Evolutionary conservation across 1,140 invertebrate species (phyloP).

Genomic region (Diorhabda carinulata): DNA sequence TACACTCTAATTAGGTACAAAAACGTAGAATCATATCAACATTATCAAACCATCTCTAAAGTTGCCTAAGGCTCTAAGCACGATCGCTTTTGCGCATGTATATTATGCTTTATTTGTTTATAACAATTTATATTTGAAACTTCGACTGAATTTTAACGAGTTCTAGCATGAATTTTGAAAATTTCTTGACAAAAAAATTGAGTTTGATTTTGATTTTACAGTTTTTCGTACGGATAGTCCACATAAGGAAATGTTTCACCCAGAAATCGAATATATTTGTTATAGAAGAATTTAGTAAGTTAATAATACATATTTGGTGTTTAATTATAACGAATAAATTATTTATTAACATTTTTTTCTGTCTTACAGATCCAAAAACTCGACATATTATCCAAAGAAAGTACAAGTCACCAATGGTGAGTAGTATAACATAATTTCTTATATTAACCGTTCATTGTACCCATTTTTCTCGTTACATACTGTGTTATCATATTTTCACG

Average conservation of each 20-base stretch:
- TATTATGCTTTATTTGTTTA: constrained; percentile 3
- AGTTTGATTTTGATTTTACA: constrained; percentile 58
- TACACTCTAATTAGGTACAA: neutral
- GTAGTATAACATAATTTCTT: constrained; percentile 43
- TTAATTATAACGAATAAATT: neutral
- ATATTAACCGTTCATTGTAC: no score
- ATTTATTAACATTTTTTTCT: neutral
- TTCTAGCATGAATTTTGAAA: no score
- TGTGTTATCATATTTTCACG: no score
- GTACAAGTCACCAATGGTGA: constrained; percentile 98
- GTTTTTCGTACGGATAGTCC: constrained; percentile 99
- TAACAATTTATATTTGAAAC: neutral
- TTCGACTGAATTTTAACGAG: neutral
- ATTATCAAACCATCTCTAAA: constrained; percentile 51
- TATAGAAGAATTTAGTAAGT: constrained; percentile 98
- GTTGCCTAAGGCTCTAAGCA: constrained; percentile 49
- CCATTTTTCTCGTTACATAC: no score
- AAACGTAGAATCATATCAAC: constrained; percentile 39
- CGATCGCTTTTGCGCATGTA: constrained; percentile 30
- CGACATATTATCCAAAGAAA: constrained; percentile 92
- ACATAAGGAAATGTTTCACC: constrained; percentile 99
- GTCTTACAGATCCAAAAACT: constrained; percentile 91
- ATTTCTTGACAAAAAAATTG: no score
- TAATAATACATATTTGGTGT: constrained; percentile 19
- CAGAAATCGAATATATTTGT: constrained; percentile 98